Evolutionary conservation across 1,140 invertebrate species (phyloP), one percentile per base, ranked within the genome.

Genomic region (Drosophila santomea): DNA sequence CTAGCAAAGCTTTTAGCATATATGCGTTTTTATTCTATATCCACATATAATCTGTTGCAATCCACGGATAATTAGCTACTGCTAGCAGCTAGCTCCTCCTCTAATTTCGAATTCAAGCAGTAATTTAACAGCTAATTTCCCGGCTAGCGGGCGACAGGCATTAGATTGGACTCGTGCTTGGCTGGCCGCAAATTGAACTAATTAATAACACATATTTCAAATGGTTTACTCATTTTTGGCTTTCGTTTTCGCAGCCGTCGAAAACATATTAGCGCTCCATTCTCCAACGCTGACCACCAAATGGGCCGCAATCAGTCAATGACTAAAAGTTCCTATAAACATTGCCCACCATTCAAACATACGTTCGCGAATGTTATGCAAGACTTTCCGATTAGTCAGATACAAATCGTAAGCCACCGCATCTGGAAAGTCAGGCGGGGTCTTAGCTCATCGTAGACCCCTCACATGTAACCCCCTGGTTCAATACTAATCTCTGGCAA

Each of bases 141-240:
- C 59, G 45, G 68, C 39, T 48, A 60, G 76, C 44, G 44, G 41
- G 35, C 28, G 35, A 41, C 45, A 36, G 41, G 38, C 45, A 36
- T 59, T 47, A 58, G 60, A 71, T 67, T 67, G 60, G 75, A 52
- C 72, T 74, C 59, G 55, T 88, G 83, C 76, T 76, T 69, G 44
- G 56, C 52, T 88, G 79, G 39, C 60, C 62, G 60, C 84, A 83
- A 88, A 89, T 88, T 88, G 76, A 68, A 52, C 84, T 80, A 88
- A 88, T 88, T 88, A 88, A 77, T 83, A 77, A 77, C 57, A 79
- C 79, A 88, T 85, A 67, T 72, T 71, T 82, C 67, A 76, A 82
- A 79, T 73, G 52, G 60, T 73, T 86, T 78, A 57, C 67, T 73
- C 60, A 68, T 78, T 66, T 61, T 69, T 52, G 43, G 38, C 56